A percentile compares a stretch with the other conserved stretches of the same genome.
phyloP scores from a whole-genome alignment of 1,140 invertebrate species.

The Bicyclus anynana region DNA sequence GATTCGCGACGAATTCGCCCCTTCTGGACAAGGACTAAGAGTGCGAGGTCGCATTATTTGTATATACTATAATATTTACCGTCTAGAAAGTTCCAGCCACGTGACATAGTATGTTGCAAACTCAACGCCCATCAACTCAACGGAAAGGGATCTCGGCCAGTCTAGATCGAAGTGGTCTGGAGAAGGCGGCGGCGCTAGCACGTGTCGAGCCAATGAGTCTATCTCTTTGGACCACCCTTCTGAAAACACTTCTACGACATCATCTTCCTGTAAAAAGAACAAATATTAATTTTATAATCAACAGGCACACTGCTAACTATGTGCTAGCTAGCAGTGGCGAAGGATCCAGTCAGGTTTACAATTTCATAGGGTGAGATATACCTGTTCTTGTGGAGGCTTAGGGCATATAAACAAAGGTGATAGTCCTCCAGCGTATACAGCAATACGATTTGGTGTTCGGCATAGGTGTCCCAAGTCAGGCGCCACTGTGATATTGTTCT shows the following conservation, averaged over 20 bases:
- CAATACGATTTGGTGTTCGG: slow-evolving; percentile 83
- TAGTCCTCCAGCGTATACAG: slow-evolving; percentile 83
- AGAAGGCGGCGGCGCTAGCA: slow-evolving; percentile 74
- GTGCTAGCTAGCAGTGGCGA: no score
- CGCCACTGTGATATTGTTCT: slow-evolving; percentile 72
- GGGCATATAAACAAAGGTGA: slow-evolving; percentile 85
- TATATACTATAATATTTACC: no score
- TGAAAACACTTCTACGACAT: slow-evolving; percentile 88
- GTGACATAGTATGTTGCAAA: slow-evolving; percentile 85
- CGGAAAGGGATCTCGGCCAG: slow-evolving; percentile 82
- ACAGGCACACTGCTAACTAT: neutral
- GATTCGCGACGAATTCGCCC: no score
- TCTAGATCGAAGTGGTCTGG: slow-evolving; percentile 79
- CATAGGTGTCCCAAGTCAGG: slow-evolving; percentile 78
- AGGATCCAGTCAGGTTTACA: no score
- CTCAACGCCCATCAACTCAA: slow-evolving; percentile 87
- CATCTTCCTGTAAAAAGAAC: slow-evolving; percentile 58
- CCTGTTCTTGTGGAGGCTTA: slow-evolving; percentile 77
- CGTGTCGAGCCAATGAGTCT: slow-evolving; percentile 59
- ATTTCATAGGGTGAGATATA: slow-evolving; percentile 18
- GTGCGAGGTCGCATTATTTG: no score
- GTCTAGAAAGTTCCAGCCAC: slow-evolving; percentile 88
- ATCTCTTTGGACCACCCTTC: slow-evolving; percentile 83
- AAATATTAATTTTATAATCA: neutral
- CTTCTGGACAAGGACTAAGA: no score